phyloP scores from a whole-genome alignment of 2,888 invertebrate species.

The Lymantria monacha region DNA sequence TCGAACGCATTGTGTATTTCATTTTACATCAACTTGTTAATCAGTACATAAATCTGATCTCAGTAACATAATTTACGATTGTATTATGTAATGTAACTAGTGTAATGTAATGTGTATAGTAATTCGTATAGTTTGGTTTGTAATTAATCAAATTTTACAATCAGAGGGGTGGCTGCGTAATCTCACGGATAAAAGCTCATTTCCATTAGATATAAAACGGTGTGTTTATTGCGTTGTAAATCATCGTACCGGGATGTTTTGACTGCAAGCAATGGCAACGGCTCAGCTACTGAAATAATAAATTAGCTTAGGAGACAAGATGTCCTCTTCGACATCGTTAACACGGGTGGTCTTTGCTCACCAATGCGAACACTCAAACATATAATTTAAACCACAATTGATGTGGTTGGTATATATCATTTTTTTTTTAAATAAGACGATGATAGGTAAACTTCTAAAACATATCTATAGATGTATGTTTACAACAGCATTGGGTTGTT shows the following conservation, averaged over 20 bases:
- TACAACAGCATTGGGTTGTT: neutral
- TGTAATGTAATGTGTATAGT: conserved; percentile 10
- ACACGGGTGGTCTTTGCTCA: conserved; percentile 67
- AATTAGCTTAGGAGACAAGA: conserved; percentile 70
- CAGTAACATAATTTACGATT: conserved; percentile 32
- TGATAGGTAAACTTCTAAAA: conserved; percentile 16
- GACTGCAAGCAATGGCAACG: conserved; percentile 57
- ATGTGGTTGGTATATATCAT: conserved; percentile 26
- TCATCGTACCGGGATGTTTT: conserved; percentile 77
- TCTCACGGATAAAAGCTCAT: conserved; percentile 74
- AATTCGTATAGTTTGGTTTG: conserved; percentile 20
- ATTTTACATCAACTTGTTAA: conserved; percentile 35
- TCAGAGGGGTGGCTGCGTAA: conserved; percentile 59
- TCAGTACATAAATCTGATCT: conserved; percentile 37
- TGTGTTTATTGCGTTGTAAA: conserved; percentile 75
- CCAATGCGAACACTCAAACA: conserved; percentile 40
- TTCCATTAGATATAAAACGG: conserved; percentile 77
- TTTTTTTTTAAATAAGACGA: conserved; percentile 14
- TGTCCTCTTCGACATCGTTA: conserved; percentile 62
- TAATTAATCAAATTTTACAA: conserved; percentile 59
- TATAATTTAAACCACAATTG: conserved; percentile 49
- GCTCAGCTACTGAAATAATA: conserved; percentile 75
- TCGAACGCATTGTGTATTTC: conserved; percentile 25
- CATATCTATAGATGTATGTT: conserved; percentile 2
- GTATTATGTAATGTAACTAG: conserved; percentile 34